phyloP scores from a whole-genome alignment of 2,888 invertebrate species.

The Sceliomorpha sp. region DNA sequence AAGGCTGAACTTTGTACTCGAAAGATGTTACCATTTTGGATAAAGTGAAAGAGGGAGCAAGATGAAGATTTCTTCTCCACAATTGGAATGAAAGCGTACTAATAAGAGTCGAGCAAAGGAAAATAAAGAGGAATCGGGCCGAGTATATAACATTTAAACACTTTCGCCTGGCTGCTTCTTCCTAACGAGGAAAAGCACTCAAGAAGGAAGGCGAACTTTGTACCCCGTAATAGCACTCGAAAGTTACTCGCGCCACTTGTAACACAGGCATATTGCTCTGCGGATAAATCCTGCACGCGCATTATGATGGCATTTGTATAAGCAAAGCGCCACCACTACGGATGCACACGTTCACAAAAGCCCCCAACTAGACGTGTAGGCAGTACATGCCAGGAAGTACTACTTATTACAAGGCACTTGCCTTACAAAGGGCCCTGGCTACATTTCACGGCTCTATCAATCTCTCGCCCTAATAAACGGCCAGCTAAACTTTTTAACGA shows the following conservation, averaged over 20 bases:
- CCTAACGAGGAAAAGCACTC: slow-evolving; percentile 55
- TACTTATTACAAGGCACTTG: slow-evolving; percentile 56
- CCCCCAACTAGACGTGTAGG: slow-evolving; percentile 29
- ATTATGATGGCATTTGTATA: slow-evolving; percentile 35
- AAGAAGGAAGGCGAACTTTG: slow-evolving; percentile 51
- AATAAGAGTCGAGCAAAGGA: no score
- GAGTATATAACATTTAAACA: slow-evolving; percentile 47
- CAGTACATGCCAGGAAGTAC: slow-evolving; percentile 33
- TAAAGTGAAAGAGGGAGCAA: not conserved
- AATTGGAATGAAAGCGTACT: no score
- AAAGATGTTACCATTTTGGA: not conserved
- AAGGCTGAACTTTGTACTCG: not conserved
- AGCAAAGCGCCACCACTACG: slow-evolving; percentile 41
- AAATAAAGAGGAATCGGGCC: no score
- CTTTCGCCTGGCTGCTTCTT: slow-evolving; percentile 48
- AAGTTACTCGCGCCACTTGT: slow-evolving; percentile 72
- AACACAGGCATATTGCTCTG: slow-evolving; percentile 64
- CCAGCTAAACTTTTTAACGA: slow-evolving; percentile 75
- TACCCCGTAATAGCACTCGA: slow-evolving; percentile 66
- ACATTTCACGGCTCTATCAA: slow-evolving; percentile 58
- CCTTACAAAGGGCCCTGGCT: slow-evolving; percentile 53
- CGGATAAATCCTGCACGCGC: slow-evolving; percentile 46
- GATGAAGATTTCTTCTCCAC: not conserved
- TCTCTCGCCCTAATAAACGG: slow-evolving; percentile 66
- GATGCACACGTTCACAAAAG: slow-evolving; percentile 36